phyloP scores from a whole-genome alignment of 2,888 invertebrate species.

The Octodonta nipae region DNA sequence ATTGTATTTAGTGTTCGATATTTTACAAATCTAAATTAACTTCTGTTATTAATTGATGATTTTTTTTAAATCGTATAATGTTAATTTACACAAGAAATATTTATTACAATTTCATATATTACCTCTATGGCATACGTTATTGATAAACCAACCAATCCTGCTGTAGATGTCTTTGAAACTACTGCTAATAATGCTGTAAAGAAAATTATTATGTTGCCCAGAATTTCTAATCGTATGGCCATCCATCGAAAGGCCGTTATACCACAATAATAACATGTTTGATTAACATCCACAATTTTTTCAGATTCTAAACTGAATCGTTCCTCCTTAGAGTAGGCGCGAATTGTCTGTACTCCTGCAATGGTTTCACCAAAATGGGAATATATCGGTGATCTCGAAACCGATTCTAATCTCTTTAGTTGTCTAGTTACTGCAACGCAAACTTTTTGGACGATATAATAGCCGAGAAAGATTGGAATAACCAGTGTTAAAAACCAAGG shows the following conservation, averaged over 20 bases:
- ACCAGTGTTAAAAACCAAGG: slow-evolving; percentile 68
- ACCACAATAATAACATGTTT: slow-evolving; percentile 82
- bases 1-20: too few relatives aligned
- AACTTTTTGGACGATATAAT: slow-evolving; percentile 82
- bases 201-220: slow-evolving; percentile 89
- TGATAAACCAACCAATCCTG: too few relatives aligned
- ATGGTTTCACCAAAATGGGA: slow-evolving; percentile 93
- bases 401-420: slow-evolving; percentile 82
- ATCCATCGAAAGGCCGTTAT: slow-evolving; percentile 91
- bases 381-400: slow-evolving; percentile 89
- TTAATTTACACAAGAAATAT: too few relatives aligned
- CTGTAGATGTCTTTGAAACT: too few relatives aligned
- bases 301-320: slow-evolving; percentile 83
- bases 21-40: too few relatives aligned
- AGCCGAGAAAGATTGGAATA: slow-evolving; percentile 63
- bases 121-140: too few relatives aligned
- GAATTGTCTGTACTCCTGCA: slow-evolving; percentile 69
- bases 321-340: slow-evolving; percentile 68
- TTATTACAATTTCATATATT: too few relatives aligned
- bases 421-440: slow-evolving; percentile 90
- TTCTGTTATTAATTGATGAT: too few relatives aligned
- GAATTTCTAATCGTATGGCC: slow-evolving; percentile 85
- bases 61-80: too few relatives aligned
- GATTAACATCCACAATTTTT: slow-evolving; percentile 78
- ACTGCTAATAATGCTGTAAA: slow-evolving; percentile 89